Evolutionary conservation across 2,797 vertebrate genomes (phyloP).

Genomic region (Ceyx erithaca): DNA sequence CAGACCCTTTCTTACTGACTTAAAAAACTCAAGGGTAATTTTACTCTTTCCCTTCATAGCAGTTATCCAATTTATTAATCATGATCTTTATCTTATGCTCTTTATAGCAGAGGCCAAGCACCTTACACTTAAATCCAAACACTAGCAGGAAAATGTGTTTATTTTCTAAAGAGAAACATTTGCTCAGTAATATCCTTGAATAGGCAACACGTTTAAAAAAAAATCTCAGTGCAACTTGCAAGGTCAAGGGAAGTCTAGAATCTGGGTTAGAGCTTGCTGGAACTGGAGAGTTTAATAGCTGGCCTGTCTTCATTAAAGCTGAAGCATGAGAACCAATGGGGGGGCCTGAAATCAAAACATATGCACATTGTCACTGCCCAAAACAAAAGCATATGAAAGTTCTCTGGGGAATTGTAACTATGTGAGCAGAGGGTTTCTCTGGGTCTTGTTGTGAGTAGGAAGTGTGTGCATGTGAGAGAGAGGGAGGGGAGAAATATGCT

Average conservation of each 20-base stretch:
- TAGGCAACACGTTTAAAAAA: slow-evolving; percentile 6
- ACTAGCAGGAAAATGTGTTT: neutral
- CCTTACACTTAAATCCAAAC: neutral
- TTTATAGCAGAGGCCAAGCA: neutral
- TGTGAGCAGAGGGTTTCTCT: slow-evolving; percentile 65
- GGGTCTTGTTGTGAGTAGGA: slow-evolving; percentile 66
- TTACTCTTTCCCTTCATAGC: neutral
- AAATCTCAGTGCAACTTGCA: slow-evolving; percentile 15
- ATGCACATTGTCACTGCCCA: slow-evolving; percentile 66
- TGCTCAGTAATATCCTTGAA: neutral
- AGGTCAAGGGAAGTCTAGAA: slow-evolving; percentile 12
- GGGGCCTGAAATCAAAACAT: slow-evolving; percentile 60
- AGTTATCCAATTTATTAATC: neutral
- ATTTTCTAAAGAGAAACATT: slow-evolving; percentile 21
- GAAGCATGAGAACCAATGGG: slow-evolving; percentile 11
- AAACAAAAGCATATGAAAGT: slow-evolving; percentile 72
- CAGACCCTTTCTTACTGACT: neutral
- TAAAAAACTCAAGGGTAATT: neutral
- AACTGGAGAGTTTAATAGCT: slow-evolving; percentile 28
- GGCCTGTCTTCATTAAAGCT: slow-evolving; percentile 38
- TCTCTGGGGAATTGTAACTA: slow-evolving; percentile 59
- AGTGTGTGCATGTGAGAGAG: slow-evolving; percentile 13
- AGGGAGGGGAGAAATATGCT: neutral
- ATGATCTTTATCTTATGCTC: neutral
- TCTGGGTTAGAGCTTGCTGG: neutral